phyloP scores from a whole-genome alignment of 2,888 invertebrate genomes.

The Caenorhabditis sulstoni region DNA sequence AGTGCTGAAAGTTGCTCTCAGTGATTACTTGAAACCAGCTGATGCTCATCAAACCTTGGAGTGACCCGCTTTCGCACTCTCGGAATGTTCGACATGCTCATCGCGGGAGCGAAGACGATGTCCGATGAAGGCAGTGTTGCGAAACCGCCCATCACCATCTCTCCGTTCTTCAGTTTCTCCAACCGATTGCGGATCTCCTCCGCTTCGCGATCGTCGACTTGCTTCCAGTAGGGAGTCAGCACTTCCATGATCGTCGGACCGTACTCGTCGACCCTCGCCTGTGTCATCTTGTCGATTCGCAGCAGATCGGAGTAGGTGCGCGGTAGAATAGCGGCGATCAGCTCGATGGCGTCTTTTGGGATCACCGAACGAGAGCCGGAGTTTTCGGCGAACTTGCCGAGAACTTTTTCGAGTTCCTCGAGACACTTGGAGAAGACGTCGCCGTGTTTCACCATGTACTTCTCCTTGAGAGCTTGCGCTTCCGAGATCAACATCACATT shows the following conservation, averaged over 20 bases:
- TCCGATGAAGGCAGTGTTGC: conserved; percentile 41
- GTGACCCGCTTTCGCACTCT: conserved; percentile 30
- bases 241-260: conserved; percentile 72
- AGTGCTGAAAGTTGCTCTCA: neutral
- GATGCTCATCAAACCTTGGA: conserved; percentile 16
- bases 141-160: conserved; percentile 63
- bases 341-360: conserved; percentile 74
- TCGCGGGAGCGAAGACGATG: neutral
- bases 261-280: conserved; percentile 66
- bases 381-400: conserved; percentile 64
- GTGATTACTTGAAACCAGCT: too few relatives aligned
- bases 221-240: conserved; percentile 71
- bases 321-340: conserved; percentile 78
- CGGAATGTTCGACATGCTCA: conserved; percentile 5
- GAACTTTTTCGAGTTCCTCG: conserved; percentile 60
- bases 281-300: conserved; percentile 75
- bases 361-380: conserved; percentile 67
- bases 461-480: conserved; percentile 75
- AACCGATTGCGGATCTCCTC: conserved; percentile 68
- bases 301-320: conserved; percentile 79
- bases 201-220: conserved; percentile 72
- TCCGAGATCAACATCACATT: conserved; percentile 74
- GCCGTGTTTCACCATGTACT: conserved; percentile 73
- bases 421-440: conserved; percentile 73
- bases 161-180: conserved; percentile 67